Percentiles rank a stretch among this genome's conserved stretches.
Evolutionary conservation across 1,140 invertebrate species (phyloP).

Genomic region (Drosophila kikkawai): DNA sequence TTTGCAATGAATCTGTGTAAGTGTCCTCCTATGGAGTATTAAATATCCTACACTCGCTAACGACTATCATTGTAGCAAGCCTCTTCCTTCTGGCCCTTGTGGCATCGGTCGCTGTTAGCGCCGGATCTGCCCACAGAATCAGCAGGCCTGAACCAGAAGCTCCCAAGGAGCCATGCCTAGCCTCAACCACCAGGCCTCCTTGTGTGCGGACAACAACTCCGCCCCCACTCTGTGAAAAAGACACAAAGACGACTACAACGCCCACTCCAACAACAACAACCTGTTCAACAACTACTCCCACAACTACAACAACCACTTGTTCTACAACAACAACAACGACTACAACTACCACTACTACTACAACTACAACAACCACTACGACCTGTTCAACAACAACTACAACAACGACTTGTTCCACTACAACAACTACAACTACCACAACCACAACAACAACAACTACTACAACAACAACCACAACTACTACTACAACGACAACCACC

Average conservation of each 20-base stretch:
- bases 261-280: background rate
- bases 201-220: conserved; percentile 36
- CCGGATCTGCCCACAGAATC: conserved; percentile 19
- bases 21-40: background rate
- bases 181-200: conserved; percentile 12
- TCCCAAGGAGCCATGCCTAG: conserved; percentile 19
- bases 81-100: conserved; percentile 51
- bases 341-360: conserved; percentile 15
- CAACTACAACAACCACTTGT: conserved; percentile 1
- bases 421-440: background rate
- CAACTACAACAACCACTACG: conserved; percentile 15
- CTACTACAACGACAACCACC: conserved; percentile 1
- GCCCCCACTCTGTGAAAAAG: background rate
- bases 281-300: background rate
- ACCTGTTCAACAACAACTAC: background rate
- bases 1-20: conserved; percentile 67
- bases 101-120: conserved; percentile 30
- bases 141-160: conserved; percentile 6
- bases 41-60: background rate
- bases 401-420: background rate
- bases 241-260: conserved; percentile 8
- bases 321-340: background rate
- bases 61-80: conserved; percentile 35
- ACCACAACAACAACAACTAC: conserved; percentile 17
- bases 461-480: background rate